Evolutionary conservation across 2,888 invertebrate species (phyloP), one percentile per base, ranked within the genome.

Genomic region (Anagyrus pseudococci): DNA sequence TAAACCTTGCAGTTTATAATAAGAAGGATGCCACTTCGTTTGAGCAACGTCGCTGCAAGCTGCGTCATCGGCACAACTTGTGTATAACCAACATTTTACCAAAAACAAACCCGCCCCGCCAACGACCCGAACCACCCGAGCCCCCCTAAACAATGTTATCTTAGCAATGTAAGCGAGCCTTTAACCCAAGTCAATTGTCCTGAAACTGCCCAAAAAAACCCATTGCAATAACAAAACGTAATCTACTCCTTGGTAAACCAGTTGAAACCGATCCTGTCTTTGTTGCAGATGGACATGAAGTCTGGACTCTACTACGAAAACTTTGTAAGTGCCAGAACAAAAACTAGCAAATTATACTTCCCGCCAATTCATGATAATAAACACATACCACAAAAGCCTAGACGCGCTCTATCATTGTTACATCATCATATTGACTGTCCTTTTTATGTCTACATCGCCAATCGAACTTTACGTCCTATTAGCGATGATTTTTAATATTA

Each of bases 281-380:
- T 83, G 82, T 91, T 91, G 86, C 91, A 94, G 93, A 93, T 94
- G 93, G 93, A 94, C 88, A 91, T 93, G 90, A 94, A 94, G 90
- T 91, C 92, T 87, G 92, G 93, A 88, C 92, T 93, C 91, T 93
- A 94, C 89, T 94, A 94, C 87, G 93, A 94, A 86, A 93, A 93
- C 87, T 93, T 93, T 88, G 93, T 93, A 91, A 93, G 93, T 93
- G 89, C 29, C 85, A 75, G 76, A 74, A 29, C 23, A 65, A 19
- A 25, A 48, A 65, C 56, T 66, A 62, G 62, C 29, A 29, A 62
- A 59, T 59, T 52, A 62, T 62, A 58, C 29, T 53, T 53, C 43
- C 53, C 25, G 46, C 23, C 59, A 59, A 17, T 19, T 52, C 59
- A 49, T 52, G 33, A 20, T 46, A n/a, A 26, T 43, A 40, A 25